Base-by-base conservation (phyloP, 2,888 invertebrate genomes). In the Tricholauxania praeusta region DNA sequence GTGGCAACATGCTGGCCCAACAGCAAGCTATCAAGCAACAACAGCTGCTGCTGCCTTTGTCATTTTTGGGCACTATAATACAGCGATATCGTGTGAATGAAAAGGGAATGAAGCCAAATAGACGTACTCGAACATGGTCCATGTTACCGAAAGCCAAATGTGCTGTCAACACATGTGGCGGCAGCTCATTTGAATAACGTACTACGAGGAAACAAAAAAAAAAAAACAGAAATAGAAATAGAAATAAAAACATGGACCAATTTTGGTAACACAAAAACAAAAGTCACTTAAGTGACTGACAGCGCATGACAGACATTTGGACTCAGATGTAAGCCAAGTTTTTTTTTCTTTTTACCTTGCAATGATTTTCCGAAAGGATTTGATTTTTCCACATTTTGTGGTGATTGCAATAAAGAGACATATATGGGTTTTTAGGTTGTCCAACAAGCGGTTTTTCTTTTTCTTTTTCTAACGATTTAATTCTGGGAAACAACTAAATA, bases 271-370 rank as follows among this genome's bases (percentile, higher is more conserved):
- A 39, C 22, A 59, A 19, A 60, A 59, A 59, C 48, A 68, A 68
- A 59, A 49, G 19, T 28, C 48, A 52, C 55, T 39, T 17, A 55
- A 60, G n/a, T 69, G 68, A 69, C 63, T 70, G 70, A 70, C 70
- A 70, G 53, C 53, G 39, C 53, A 32, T 63, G 63, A 70, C 70
- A 49, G 52, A 55, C 69, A 60, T 62, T 70, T 39, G 39, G 39
- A 39, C 39, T 39, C 39, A 39, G 39, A 39, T 39, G 39, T 51
- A 52, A 70, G 52, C 62, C 19, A 53, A 62, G 62, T 62, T 70
- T 51, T 19, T 32, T 15, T 28, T 28, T 28, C 4, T 28, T 28
- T 28, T 28, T 28, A 4, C 28, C 4, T 28, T 39, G 12, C 19
- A 70, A 62, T 39, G 70, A 62, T 62, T 53, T 12, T 22, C 17